phyloP scores from a whole-genome alignment of 2,888 invertebrate genomes.

The Diarsia mendica region DNA sequence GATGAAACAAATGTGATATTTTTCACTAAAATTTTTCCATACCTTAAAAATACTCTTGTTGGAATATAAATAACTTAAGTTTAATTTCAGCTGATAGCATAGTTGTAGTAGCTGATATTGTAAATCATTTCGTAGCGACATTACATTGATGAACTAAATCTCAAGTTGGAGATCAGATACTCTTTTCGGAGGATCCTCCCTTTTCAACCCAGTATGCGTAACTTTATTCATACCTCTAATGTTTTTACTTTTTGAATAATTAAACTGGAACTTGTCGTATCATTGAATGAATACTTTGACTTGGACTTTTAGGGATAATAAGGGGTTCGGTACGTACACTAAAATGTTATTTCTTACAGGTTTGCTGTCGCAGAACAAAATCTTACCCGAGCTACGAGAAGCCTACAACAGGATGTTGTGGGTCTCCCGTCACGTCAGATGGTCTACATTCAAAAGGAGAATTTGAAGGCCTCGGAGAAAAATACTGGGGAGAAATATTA shows the following conservation, averaged over 20 bases:
- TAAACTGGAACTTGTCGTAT: not conserved
- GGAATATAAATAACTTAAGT: not conserved
- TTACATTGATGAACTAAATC: not conserved
- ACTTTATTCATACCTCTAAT: not conserved
- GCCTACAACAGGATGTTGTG: constrained; percentile 85
- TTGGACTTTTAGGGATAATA: not conserved
- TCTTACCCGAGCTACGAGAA: constrained; percentile 84
- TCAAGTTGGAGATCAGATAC: too few species aligned
- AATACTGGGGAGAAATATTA: constrained; percentile 94
- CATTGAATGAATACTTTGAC: not conserved
- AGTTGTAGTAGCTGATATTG: too few species aligned
- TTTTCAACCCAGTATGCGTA: not conserved
- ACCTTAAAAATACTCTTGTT: not conserved
- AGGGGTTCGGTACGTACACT: not conserved
- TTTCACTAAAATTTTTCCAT: not conserved
- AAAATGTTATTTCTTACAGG: constrained; percentile 70
- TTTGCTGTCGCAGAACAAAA: constrained; percentile 85
- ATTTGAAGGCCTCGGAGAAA: constrained; percentile 92
- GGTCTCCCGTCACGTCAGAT: constrained; percentile 87
- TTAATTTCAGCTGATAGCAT: not conserved
- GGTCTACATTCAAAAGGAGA: constrained; percentile 89
- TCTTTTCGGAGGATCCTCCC: not conserved
- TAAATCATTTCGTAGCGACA: not conserved
- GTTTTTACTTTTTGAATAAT: not conserved
- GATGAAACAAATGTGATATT: not conserved